phyloP scores from a whole-genome alignment of 2,888 invertebrate species.

The Ligdia adustata region DNA sequence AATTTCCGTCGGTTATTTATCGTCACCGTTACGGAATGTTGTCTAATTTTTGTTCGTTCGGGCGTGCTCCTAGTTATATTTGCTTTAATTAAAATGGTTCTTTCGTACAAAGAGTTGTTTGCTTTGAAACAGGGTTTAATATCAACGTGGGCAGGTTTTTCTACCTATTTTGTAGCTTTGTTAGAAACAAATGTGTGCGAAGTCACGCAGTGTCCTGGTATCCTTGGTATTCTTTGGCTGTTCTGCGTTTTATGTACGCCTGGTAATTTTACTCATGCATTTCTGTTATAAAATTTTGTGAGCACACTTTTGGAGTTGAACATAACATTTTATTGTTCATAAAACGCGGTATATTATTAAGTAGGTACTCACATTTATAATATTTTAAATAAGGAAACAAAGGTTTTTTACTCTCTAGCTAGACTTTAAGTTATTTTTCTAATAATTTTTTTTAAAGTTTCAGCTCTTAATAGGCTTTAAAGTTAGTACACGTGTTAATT shows the following conservation, averaged over 20 bases:
- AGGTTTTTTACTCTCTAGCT: no score
- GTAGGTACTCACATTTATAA: neutral
- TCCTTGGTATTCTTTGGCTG: conserved; percentile 60
- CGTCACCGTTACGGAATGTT: conserved; percentile 44
- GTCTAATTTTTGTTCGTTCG: conserved; percentile 49
- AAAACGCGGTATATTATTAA: conserved; percentile 27
- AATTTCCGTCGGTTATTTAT: conserved; percentile 44
- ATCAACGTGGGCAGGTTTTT: conserved; percentile 62
- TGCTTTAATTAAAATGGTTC: conserved; percentile 64
- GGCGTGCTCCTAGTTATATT: conserved; percentile 50
- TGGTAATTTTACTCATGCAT: conserved; percentile 47
- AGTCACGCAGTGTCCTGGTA: conserved; percentile 65
- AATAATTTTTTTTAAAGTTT: no score
- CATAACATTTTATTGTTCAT: conserved; percentile 34
- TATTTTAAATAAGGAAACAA: no score
- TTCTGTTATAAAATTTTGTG: conserved; percentile 34
- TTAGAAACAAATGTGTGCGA: conserved; percentile 64
- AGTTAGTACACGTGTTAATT: no score
- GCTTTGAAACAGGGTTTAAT: conserved; percentile 59
- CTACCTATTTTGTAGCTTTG: conserved; percentile 70
- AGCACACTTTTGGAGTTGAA: conserved; percentile 23
- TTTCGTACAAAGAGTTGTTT: conserved; percentile 57
- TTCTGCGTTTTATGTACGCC: conserved; percentile 55
- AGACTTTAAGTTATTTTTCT: no score
- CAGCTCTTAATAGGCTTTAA: no score